Percentiles rank a stretch among this genome's conserved stretches.
phyloP scores from a whole-genome alignment of 2,888 invertebrate species.

The Mongoloraphidia duomilia region DNA sequence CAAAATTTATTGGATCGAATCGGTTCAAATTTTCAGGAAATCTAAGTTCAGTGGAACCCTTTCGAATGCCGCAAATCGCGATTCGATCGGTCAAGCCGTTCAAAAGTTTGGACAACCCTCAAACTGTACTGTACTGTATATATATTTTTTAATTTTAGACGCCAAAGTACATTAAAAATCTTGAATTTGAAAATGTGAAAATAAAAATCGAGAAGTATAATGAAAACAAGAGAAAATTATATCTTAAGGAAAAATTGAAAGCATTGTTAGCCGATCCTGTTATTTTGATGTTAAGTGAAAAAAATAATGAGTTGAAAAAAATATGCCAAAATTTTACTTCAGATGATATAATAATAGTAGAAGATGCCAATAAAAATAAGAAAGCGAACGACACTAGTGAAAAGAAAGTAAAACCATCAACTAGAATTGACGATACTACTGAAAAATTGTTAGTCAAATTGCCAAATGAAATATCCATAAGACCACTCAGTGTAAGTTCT shows the following conservation, averaged over 20 bases:
- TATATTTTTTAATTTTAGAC: slow-evolving; percentile 1
- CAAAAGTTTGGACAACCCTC: too few species aligned
- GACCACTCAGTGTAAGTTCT: too few species aligned
- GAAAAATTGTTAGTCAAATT: too few species aligned
- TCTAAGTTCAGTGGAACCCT: too few species aligned
- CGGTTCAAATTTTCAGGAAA: too few species aligned
- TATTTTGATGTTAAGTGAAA: background rate
- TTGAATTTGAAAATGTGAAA: slow-evolving; percentile 1
- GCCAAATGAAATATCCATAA: too few species aligned
- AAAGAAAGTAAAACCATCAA: background rate
- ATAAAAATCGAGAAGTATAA: background rate
- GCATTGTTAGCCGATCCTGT: background rate
- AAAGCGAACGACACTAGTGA: background rate
- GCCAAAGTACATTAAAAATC: background rate
- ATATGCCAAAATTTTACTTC: background rate
- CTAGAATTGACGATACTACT: background rate
- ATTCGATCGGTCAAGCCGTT: too few species aligned
- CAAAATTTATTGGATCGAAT: too few species aligned
- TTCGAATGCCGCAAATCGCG: too few species aligned
- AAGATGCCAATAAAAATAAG: background rate
- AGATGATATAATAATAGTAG: slow-evolving; percentile 1
- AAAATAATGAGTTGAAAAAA: background rate
- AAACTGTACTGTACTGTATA: background rate
- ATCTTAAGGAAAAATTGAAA: background rate
- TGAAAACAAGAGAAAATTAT: background rate